A percentile compares a stretch with the other conserved stretches of the same genome.
Evolutionary conservation across 2,797 vertebrate species (phyloP).

Genomic region (Brachyalestes nurse): DNA sequence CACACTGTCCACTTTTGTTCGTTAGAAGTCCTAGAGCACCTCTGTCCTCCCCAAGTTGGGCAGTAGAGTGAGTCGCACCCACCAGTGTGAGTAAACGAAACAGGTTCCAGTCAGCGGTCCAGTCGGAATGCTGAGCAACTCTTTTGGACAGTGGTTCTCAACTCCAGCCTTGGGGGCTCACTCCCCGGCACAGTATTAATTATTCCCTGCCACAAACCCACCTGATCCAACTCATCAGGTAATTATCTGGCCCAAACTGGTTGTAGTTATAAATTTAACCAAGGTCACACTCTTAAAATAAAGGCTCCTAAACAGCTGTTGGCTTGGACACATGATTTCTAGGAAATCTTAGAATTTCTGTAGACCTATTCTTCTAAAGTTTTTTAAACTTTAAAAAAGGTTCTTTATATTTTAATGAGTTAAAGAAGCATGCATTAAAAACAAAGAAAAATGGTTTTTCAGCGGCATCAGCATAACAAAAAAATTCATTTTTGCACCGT

Average conservation of each 20-base stretch:
- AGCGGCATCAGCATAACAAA: neutral
- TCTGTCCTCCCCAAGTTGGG: conserved; percentile 10
- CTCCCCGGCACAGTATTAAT: neutral
- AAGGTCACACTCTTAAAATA: neutral
- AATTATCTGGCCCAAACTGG: neutral
- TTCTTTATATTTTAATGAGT: neutral
- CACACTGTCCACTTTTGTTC: conserved; percentile 32
- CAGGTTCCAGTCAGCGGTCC: conserved; percentile 4
- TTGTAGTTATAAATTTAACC: neutral
- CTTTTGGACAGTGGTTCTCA: conserved; percentile 4
- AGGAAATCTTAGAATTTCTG: neutral
- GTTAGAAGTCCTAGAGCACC: neutral
- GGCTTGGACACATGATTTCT: neutral
- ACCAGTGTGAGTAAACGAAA: conserved; percentile 6
- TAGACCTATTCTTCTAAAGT: neutral
- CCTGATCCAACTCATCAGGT: neutral
- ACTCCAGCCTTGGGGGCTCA: neutral
- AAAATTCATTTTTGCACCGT: neutral
- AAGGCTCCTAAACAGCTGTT: neutral
- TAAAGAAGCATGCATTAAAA: neutral
- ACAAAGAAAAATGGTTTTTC: neutral
- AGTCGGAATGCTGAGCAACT: neutral
- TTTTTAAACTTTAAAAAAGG: neutral
- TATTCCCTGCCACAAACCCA: neutral
- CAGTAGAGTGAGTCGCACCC: conserved; percentile 28